Conservation (phyloP, 2,797 vertebrate genomes). For the Clamator glandarius region DNA sequence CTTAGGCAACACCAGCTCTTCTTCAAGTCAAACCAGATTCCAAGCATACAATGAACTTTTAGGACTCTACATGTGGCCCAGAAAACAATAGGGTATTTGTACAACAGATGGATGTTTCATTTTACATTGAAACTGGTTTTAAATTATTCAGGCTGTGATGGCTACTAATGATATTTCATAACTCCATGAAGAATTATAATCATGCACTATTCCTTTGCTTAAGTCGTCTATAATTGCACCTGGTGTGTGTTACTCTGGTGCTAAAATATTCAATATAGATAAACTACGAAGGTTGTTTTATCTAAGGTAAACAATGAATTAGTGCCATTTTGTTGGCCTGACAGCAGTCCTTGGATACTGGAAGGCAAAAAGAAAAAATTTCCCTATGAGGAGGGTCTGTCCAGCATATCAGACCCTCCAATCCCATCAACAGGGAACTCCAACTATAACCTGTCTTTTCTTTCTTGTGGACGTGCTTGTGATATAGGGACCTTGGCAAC, state of each 20-base stretch:
- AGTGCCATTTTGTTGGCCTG: conserved; percentile 9
- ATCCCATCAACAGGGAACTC: too few species aligned
- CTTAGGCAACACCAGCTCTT: neutral
- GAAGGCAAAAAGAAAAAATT: conserved; percentile 8
- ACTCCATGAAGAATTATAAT: conserved; percentile 22
- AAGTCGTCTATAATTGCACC: conserved; percentile 7
- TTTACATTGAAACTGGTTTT: conserved; percentile 28
- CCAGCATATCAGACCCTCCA: too few species aligned
- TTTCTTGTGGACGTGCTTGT: too few species aligned
- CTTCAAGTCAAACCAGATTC: neutral
- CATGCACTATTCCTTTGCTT: neutral
- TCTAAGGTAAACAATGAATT: neutral
- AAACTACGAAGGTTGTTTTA: neutral
- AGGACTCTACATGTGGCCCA: neutral
- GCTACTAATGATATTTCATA: conserved; percentile 18
- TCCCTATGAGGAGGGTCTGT: too few species aligned
- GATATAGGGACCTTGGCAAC: too few species aligned
- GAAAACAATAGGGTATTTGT: neutral
- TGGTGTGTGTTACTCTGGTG: neutral
- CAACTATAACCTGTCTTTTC: too few species aligned
- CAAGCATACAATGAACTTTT: neutral
- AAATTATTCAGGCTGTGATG: conserved; percentile 3
- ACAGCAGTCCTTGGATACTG: neutral
- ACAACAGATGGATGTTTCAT: neutral
- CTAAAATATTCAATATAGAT: neutral